Evolutionary conservation across 2,113 vertebrate species (phyloP).

Genomic region (Ploceus nigricollis): DNA sequence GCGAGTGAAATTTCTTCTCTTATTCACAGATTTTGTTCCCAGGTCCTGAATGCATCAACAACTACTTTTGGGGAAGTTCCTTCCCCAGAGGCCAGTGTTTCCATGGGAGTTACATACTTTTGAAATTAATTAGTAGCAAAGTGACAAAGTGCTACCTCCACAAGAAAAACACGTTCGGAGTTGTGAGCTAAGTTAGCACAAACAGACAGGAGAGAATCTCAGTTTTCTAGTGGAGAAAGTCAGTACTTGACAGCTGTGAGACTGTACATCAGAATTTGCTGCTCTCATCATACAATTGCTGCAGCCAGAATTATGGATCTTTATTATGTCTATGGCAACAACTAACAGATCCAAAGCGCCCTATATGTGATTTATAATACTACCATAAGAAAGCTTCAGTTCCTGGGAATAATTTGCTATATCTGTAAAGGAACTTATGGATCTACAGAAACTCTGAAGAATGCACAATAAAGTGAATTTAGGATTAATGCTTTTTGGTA

Average conservation of each 20-base stretch:
- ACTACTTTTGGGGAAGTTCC: not conserved
- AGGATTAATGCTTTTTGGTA: not conserved
- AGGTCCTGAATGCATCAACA: not conserved
- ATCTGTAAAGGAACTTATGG: not conserved
- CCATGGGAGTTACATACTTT: not conserved
- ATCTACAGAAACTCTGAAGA: not conserved
- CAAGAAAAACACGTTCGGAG: not conserved
- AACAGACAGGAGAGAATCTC: not conserved
- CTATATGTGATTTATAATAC: not conserved
- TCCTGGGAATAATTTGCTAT: not conserved
- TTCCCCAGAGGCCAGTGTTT: not conserved
- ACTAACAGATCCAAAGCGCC: constrained; percentile 44
- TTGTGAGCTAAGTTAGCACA: not conserved
- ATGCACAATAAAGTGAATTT: not conserved
- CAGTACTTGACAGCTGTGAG: constrained; percentile 60
- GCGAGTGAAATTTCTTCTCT: not conserved
- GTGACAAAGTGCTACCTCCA: not conserved
- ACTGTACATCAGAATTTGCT: constrained; percentile 56
- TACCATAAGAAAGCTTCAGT: not conserved
- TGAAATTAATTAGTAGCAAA: not conserved
- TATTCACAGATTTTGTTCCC: not conserved
- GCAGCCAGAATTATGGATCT: constrained; percentile 23
- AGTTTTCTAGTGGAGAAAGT: not conserved
- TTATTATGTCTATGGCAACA: not conserved
- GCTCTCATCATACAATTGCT: constrained; percentile 45